Evolutionary conservation across 1,140 invertebrate species (phyloP), one percentile per base, ranked within the genome.

Genomic region (Drosophila burlai): DNA sequence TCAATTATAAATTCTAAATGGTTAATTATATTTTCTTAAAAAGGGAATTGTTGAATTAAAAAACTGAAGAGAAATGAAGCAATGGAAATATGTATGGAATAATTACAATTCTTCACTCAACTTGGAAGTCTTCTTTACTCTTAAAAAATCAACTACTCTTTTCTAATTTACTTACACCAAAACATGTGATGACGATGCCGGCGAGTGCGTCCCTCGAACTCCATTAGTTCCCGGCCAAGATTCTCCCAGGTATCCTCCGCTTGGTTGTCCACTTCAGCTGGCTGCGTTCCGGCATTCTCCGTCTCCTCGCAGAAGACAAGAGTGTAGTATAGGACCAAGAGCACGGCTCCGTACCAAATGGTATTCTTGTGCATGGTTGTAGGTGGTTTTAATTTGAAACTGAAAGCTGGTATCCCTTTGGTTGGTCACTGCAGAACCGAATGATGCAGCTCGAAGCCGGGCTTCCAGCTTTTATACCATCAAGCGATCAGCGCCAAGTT

Each of bases 181-280:
- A 85, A 74, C 13, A 59, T 65, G 61, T 87, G 84, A 50, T 89
- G 84, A 15, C 84, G 84, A 81, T 91, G 86, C 38, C 86, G 86
- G 24, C 86, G 87, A n/a, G 85, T 90, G 15, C 85, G 87, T 73
- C 86, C 86, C 54, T 91, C 86, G 15, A 91, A 82, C 31, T 83
- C 69, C 57, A 81, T 43, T 6, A 91, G 60, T 34, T 81, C 83
- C n/a, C 76, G 77, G 9, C 76, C 86, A n/a, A 63, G 55, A 31
- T 57, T 74, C 11, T 75, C 36, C 45, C 75, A 65, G 3, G 40
- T 77, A 7, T 84, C 62, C 65, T 77, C 62, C 47, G 46, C 4
- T 46, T 73, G 66, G n/a, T 43, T 77, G 45, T 80, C 36, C 64
- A 83, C n/a, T 40, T 77, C n/a, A 4, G 64, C 42, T 15, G 50